These are phyloP conservation scores for Tenthredo distinguenda DNA, from an alignment of 2,888 invertebrate species.

Conservation along the genomic window DNA sequence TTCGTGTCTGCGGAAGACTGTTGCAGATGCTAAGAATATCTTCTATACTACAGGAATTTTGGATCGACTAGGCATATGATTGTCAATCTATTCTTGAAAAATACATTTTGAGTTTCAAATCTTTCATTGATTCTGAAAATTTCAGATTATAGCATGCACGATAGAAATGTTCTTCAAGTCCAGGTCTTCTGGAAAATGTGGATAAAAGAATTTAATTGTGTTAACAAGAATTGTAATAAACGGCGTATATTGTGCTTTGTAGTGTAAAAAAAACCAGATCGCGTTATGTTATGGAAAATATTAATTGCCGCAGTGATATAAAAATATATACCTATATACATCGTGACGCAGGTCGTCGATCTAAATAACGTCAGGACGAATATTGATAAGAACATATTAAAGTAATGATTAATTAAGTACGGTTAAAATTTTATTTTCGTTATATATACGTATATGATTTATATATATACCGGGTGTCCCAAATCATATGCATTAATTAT, in stretches of 20 bases:
- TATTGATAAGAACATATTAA: not conserved
- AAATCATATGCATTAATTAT: not conserved
- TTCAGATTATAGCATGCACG: not conserved
- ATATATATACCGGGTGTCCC: not conserved
- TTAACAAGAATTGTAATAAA: not conserved
- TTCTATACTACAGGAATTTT: too few relatives aligned
- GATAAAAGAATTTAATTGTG: not conserved
- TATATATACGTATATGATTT: not conserved
- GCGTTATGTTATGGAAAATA: not conserved
- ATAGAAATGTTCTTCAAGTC: not conserved
- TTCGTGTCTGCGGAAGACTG: too few relatives aligned
- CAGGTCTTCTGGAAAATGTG: not conserved
- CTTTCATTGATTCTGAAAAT: not conserved
- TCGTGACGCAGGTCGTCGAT: slow-evolving; percentile 2
- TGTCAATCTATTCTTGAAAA: too few relatives aligned
- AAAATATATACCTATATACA: not conserved
- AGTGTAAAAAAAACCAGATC: not conserved
- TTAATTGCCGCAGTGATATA: not conserved
- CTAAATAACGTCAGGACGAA: not conserved
- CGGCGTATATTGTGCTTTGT: not conserved
- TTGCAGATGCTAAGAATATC: too few relatives aligned
- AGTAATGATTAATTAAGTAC: not conserved
- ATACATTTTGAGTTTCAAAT: too few relatives aligned
- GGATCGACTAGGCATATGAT: too few relatives aligned
- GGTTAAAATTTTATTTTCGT: not conserved